A percentile compares a stretch with the other conserved stretches of the same genome.
These are phyloP conservation scores for Erpetoichthys calabaricus DNA, from an alignment of 2,797 vertebrate species.

Conservation along the genomic window DNA sequence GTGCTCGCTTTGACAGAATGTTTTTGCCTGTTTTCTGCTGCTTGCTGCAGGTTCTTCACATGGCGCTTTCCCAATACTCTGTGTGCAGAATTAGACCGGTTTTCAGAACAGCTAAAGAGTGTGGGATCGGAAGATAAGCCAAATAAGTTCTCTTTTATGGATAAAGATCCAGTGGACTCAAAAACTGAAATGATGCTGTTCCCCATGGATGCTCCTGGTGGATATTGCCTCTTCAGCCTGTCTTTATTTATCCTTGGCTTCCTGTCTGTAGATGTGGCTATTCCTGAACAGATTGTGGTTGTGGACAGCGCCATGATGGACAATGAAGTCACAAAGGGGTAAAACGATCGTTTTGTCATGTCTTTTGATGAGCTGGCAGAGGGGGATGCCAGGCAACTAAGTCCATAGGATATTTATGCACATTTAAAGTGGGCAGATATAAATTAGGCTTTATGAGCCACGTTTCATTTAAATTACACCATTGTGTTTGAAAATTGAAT, in stretches of 20 bases:
- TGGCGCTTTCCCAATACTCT: constrained; percentile 73
- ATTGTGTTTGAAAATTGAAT: no score
- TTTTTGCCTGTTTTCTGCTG: not conserved
- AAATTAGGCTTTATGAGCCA: not conserved
- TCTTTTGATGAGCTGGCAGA: no score
- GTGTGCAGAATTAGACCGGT: constrained; percentile 66
- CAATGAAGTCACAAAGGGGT: constrained; percentile 78
- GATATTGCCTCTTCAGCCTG: constrained; percentile 56
- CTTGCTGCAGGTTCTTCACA: constrained; percentile 59
- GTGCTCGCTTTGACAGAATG: not conserved
- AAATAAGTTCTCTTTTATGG: constrained; percentile 45
- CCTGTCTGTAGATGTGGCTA: constrained; percentile 57
- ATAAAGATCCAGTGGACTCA: constrained; percentile 24
- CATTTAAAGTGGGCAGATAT: not conserved
- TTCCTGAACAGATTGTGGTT: constrained; percentile 86
- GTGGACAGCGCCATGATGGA: constrained; percentile 85
- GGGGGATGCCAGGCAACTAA: not conserved
- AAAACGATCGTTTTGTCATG: constrained; percentile 2
- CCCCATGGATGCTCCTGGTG: constrained; percentile 66
- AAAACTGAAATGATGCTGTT: constrained; percentile 50
- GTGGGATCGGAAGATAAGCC: constrained; percentile 37
- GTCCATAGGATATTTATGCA: not conserved
- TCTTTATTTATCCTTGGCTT: constrained; percentile 72
- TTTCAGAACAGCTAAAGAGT: constrained; percentile 47
- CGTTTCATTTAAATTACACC: no score